Evolutionary conservation across 2,797 vertebrate species (phyloP), one percentile per base, ranked within the genome.

Genomic region (Podarcis lilfordi): DNA sequence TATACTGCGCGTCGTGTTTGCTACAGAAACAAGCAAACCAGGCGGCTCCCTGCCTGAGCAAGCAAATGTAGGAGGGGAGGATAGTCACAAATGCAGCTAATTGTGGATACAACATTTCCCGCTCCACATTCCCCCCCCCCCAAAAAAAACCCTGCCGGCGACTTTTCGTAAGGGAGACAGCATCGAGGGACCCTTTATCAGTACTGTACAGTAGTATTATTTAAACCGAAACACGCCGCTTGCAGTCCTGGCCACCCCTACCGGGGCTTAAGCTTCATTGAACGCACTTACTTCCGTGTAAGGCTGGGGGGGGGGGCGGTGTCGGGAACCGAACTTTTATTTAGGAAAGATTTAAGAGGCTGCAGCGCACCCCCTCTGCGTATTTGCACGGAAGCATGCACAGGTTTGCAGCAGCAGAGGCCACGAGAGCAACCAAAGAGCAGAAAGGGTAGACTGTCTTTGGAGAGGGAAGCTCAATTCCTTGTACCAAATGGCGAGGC

Each of bases 381-480:
- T n/a, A n/a, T 10, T 61, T 40, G 40, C 66, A 35, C 50, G 40
- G 59, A 45, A 75, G 55, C 6, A 19, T n/a, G 37, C 29, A 13
- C 40, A 45, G 8, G 21, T 15, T 9, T 5, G 11, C 5, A 69
- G n/a, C 78, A 19, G 35, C 35, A 35, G 45, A n/a, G 35, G 37
- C 43, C 74, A 32, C 27, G 50, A 43, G 50, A 2, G 1, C 15
- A 10, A 0, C 6, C 15, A 55, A 55, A 10, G 6, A 23, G 29
- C 2, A 64, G 45, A 3, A 25, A 19, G 2, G 13, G 21, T 35
- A 27, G 40, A 15, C 61, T 64, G 1, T 9, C 13, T 27, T 5
- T 6, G 25, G 21, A 2, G 6, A 2, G 0, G 19, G n/a, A 11
- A 3, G 3, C 4, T 29, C 2, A 1, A 13, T 2, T 9, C 37